Base-by-base conservation (phyloP, 1,140 invertebrate species). In the Eupeodes corollae region DNA sequence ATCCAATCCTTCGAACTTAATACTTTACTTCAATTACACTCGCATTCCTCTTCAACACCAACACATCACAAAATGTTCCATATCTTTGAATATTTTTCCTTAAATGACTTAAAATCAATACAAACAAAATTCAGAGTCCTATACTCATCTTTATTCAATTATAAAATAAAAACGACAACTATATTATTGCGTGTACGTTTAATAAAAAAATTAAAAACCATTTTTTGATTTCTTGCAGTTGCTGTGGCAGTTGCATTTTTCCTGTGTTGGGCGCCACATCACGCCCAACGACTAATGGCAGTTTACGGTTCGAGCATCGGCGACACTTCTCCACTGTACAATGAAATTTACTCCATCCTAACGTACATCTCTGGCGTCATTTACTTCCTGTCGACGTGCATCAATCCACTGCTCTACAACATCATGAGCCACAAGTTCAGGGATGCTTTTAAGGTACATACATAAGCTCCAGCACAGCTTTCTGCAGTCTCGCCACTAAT, bases 211-310 rank as follows among this genome's bases (percentile, higher is more conserved):
- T 26, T 35, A 3, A 5, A 26, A 6, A 21, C 10, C 14, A 16
- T 26, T 45, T 47, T 6, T 50, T 12, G 19, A 10, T 41, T 39
- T 45, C 73, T 73, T 37, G 3, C 78, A 95, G 91, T 94, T 57
- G 90, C 89, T 31, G 92, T 97, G 2, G 91, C 94, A 1, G 82
- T 91, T 2, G 85, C 89, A 1, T 97, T 97, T 69, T 94, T 95
- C 70, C 75, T 93, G 13, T 95, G 91, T 69, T 97, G 91, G 89
- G 88, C 89, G 1, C 91, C 92, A 3, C 95, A 94, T 67, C 91
- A 96, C 61, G 82, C 86, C 0, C 92, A 97, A 59, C 72, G 88
- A 10, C 67, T 91, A 6, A 73, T 87, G 18, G 83, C 83, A 1
- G 79, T 86, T 8, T 86, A 87, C 48, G 79, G 76, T 19, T 46